Evolutionary conservation across 1,140 invertebrate species (phyloP).

Genomic region (Lepidurus apus): DNA sequence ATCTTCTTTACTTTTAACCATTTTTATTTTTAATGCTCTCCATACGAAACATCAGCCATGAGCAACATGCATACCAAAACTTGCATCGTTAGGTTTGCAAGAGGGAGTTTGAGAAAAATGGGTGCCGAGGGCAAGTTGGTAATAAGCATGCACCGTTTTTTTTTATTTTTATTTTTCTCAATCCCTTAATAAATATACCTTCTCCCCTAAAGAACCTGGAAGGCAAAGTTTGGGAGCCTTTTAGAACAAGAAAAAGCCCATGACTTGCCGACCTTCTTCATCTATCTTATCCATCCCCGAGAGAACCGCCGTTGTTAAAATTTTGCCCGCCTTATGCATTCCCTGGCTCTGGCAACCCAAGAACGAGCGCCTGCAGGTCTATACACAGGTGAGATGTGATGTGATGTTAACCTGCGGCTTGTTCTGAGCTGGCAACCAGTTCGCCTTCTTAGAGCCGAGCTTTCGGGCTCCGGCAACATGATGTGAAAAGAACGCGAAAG

Average conservation of each 20-base stretch:
- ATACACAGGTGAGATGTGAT: slow-evolving; percentile 14
- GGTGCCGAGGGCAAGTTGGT: not conserved
- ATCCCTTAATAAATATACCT: slow-evolving; percentile 20
- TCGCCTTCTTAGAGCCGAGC: not conserved
- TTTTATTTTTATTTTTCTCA: not conserved
- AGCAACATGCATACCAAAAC: slow-evolving; percentile 15
- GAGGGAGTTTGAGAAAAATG: not conserved
- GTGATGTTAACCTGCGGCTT: slow-evolving; percentile 21
- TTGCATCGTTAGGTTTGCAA: not conserved
- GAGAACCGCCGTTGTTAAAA: not conserved
- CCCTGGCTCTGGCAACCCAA: not conserved
- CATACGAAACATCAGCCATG: not conserved
- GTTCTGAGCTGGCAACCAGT: not conserved
- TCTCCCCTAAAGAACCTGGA: not conserved
- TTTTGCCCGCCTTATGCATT: slow-evolving; percentile 21
- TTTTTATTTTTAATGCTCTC: not conserved
- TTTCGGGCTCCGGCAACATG: not conserved
- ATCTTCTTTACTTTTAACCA: not conserved
- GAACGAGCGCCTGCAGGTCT: not conserved
- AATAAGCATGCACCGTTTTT: slow-evolving; percentile 13
- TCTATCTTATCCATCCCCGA: not conserved
- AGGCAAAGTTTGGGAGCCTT: not conserved
- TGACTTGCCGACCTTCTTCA: slow-evolving; percentile 18
- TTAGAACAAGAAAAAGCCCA: slow-evolving; percentile 2
- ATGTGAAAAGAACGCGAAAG: not conserved